A percentile compares a stretch with the other conserved stretches of the same genome.
These are phyloP conservation scores for Brachymystax lenok DNA, from an alignment of 2,797 vertebrate species.

Conservation along the genomic window DNA sequence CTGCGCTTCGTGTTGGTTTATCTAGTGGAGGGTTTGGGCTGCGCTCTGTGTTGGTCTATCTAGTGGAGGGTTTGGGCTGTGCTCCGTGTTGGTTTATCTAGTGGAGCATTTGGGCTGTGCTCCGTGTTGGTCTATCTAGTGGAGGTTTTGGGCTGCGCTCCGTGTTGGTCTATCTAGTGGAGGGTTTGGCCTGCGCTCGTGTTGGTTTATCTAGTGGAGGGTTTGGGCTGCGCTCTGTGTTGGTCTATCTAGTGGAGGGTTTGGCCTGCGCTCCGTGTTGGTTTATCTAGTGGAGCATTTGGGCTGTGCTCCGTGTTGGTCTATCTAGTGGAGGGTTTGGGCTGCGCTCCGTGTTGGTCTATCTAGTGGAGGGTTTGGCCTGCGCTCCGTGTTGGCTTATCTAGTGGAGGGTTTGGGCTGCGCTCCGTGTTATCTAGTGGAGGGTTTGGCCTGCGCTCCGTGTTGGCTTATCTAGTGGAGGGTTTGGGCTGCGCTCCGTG, in stretches of 20 bases:
- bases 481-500: no score
- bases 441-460: background rate
- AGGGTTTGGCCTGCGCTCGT: background rate
- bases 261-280: slow-evolving; percentile 4
- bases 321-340: background rate
- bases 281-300: slow-evolving; percentile 5
- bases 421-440: no score
- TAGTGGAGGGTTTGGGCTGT: background rate
- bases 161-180: background rate
- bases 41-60: slow-evolving; percentile 4
- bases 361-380: background rate
- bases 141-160: background rate
- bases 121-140: slow-evolving; percentile 1
- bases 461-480: slow-evolving; percentile 14
- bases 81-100: slow-evolving; percentile 19
- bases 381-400: slow-evolving; percentile 18
- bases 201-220: slow-evolving; percentile 14
- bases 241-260: background rate
- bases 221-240: background rate
- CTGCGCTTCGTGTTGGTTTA: slow-evolving; percentile 16
- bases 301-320: slow-evolving; percentile 8
- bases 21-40: background rate
- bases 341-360: slow-evolving; percentile 2
- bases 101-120: background rate
- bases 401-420: background rate